Conservation (phyloP, 2,888 invertebrate species). For the Drosophila neonasuta region DNA sequence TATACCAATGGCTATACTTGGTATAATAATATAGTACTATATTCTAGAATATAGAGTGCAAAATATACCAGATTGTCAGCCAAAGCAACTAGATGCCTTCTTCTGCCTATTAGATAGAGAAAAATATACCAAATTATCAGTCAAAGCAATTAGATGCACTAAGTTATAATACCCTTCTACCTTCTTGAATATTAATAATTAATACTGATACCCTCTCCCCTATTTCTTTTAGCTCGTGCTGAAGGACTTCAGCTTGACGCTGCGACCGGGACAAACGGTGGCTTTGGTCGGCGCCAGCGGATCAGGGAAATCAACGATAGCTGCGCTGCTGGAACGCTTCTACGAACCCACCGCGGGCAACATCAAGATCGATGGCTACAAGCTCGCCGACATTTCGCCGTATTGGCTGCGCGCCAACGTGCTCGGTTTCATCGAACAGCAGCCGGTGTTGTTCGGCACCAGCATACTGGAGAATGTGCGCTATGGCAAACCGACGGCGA, state of each 20-base stretch:
- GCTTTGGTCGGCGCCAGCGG: conserved; percentile 96
- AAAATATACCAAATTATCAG: too few species aligned
- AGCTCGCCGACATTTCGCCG: conserved; percentile 82
- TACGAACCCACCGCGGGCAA: conserved; percentile 81
- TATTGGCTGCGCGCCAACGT: conserved; percentile 93
- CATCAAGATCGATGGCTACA: conserved; percentile 81
- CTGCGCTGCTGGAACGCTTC: conserved; percentile 92
- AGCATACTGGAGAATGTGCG: conserved; percentile 96
- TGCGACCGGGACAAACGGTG: conserved; percentile 94
- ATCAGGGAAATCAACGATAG: conserved; percentile 97
- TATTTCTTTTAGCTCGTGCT: conserved; percentile 85
- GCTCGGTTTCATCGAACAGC: conserved; percentile 95
- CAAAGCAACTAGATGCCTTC: too few species aligned
- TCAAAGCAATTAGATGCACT: too few species aligned
- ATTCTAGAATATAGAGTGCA: too few species aligned
- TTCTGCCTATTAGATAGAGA: too few species aligned
- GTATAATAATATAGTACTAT: too few species aligned
- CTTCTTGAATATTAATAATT: too few species aligned
- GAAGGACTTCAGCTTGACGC: conserved; percentile 89
- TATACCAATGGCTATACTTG: too few species aligned
- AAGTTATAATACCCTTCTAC: conserved; percentile 47
- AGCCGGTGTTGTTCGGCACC: conserved; percentile 96
- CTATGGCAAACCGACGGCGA: conserved; percentile 90
- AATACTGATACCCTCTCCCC: background rate
- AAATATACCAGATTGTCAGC: too few species aligned